A percentile compares a stretch with the other conserved stretches of the same genome.
phyloP scores from a whole-genome alignment of 2,888 invertebrate species.

The Bedellia somnulentella region DNA sequence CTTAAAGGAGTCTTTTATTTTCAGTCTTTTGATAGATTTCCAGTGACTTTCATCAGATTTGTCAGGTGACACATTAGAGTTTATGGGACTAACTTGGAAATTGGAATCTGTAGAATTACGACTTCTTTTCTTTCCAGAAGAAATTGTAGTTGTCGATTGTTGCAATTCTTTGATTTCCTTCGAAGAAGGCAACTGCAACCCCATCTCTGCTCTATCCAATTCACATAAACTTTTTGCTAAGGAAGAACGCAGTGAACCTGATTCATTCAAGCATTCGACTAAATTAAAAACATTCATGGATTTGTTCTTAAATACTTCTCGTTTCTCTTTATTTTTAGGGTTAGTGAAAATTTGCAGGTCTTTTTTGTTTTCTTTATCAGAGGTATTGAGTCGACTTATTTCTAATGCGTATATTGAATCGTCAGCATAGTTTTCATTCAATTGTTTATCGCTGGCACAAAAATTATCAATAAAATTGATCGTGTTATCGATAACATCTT shows the following conservation, averaged over 20 bases:
- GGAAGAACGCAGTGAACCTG: conserved; percentile 45
- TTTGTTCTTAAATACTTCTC: conserved; percentile 54
- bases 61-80: conserved; percentile 38
- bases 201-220: conserved; percentile 43
- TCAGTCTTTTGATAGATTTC: conserved; percentile 53
- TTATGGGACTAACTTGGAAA: conserved; percentile 40
- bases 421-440: too few species aligned
- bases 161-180: conserved; percentile 35
- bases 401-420: neutral
- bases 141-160: conserved; percentile 47
- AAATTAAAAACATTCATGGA: conserved; percentile 51
- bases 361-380: conserved; percentile 41
- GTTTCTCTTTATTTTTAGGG: conserved; percentile 33
- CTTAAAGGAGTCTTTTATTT: conserved; percentile 55
- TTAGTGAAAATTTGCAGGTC: conserved; percentile 23
- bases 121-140: conserved; percentile 51
- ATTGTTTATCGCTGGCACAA: too few species aligned
- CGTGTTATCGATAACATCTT: neutral
- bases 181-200: conserved; percentile 32
- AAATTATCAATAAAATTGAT: too few species aligned
- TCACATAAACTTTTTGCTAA: conserved; percentile 50
- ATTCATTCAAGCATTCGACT: conserved; percentile 44
- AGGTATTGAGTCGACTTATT: conserved; percentile 16
- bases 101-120: conserved; percentile 52
- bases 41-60: conserved; percentile 51